A percentile compares a stretch with the other conserved stretches of the same genome.
Conservation (phyloP, 92 coral and sea anemone genomes). For the Parazoanthus atlanticus region DNA sequence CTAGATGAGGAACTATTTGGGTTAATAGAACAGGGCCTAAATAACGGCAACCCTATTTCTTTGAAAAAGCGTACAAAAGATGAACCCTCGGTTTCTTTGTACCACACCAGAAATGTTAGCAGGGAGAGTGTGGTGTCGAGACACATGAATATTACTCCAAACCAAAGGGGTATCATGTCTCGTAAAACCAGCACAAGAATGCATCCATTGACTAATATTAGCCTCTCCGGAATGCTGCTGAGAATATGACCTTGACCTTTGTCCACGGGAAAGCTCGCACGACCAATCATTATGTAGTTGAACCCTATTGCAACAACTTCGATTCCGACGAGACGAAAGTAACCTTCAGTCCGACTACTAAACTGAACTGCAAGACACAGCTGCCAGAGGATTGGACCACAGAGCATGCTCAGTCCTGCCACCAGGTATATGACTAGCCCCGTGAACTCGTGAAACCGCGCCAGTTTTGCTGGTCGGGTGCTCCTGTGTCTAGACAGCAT, state of each 20-base stretch:
- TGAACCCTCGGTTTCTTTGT: slow-evolving; percentile 57
- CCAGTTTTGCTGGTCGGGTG: slow-evolving; percentile 50
- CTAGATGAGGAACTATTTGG: slow-evolving; percentile 16
- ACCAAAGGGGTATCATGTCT: slow-evolving; percentile 51
- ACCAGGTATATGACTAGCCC: slow-evolving; percentile 56
- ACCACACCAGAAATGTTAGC: slow-evolving; percentile 57
- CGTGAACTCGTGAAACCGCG: slow-evolving; percentile 60
- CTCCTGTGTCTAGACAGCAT: slow-evolving; percentile 64
- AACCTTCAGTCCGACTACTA: slow-evolving; percentile 48
- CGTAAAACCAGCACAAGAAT: slow-evolving; percentile 39
- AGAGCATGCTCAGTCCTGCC: slow-evolving; percentile 63
- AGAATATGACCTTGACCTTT: slow-evolving; percentile 54
- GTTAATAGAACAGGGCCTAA: neutral
- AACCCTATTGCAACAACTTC: slow-evolving; percentile 59
- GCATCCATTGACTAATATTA: slow-evolving; percentile 60
- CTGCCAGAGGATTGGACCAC: slow-evolving; percentile 57
- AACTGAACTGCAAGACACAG: slow-evolving; percentile 41
- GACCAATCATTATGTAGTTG: slow-evolving; percentile 49
- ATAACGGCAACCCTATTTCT: slow-evolving; percentile 27
- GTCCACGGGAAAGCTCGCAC: slow-evolving; percentile 38
- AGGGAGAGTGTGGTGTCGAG: slow-evolving; percentile 57
- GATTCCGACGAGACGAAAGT: slow-evolving; percentile 51
- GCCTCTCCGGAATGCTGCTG: slow-evolving; percentile 45
- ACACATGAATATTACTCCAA: slow-evolving; percentile 55
- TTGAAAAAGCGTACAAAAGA: slow-evolving; percentile 34